Conservation (phyloP, 1,140 invertebrate genomes). For the Drosophila oshimai region DNA sequence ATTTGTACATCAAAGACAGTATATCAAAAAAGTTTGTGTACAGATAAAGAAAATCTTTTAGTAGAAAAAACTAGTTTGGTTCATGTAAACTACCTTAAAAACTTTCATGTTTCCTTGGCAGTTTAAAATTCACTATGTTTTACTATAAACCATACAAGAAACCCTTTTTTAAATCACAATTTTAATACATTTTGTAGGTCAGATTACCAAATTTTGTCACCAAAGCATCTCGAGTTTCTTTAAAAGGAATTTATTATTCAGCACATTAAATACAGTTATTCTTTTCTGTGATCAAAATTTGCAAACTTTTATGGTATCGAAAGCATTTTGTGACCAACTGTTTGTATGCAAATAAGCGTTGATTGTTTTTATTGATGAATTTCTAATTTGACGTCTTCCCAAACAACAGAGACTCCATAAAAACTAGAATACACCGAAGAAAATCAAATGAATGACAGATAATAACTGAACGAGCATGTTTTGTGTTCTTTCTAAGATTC, state of each 20-base stretch:
- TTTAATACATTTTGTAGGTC: no score
- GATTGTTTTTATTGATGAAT: slow-evolving; percentile 56
- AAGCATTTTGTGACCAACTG: background rate
- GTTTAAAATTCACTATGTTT: background rate
- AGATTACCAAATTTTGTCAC: no score
- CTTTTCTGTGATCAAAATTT: slow-evolving; percentile 1
- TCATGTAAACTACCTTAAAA: background rate
- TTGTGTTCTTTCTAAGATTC: background rate
- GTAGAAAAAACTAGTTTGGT: no score
- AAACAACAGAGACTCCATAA: background rate
- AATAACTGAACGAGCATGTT: slow-evolving; percentile 4
- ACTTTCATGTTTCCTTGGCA: background rate
- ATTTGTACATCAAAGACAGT: background rate
- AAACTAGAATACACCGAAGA: slow-evolving; percentile 4
- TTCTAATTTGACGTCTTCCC: slow-evolving; percentile 25
- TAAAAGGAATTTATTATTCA: background rate
- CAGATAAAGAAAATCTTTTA: no score
- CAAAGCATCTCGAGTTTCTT: background rate
- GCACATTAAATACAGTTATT: slow-evolving; percentile 6
- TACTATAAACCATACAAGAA: no score
- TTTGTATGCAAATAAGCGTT: slow-evolving; percentile 15
- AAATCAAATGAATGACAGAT: slow-evolving; percentile 16
- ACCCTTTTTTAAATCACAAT: no score
- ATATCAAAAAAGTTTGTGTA: no score
- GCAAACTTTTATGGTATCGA: background rate